Conservation (phyloP, 2,113 vertebrate species). For the Gasterosteus aculeatus region DNA sequence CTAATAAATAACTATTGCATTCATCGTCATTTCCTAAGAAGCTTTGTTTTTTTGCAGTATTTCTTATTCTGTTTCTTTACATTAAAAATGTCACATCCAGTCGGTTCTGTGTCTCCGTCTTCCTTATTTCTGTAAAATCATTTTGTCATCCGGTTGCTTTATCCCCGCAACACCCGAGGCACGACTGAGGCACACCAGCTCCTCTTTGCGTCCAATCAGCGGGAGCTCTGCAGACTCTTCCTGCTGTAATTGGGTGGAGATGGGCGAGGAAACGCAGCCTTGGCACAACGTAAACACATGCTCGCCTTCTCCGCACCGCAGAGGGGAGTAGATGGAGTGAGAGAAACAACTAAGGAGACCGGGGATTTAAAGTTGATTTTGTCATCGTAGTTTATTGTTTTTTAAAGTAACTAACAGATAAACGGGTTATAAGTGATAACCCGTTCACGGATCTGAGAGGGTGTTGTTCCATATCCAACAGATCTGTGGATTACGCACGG, state of each 20-base stretch:
- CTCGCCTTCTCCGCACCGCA: conserved; percentile 82
- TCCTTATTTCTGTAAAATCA: conserved; percentile 2
- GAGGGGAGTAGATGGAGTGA: conserved; percentile 80
- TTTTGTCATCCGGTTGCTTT: conserved; percentile 19
- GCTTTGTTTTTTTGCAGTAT: neutral
- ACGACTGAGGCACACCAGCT: conserved; percentile 76
- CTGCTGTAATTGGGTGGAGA: conserved; percentile 86
- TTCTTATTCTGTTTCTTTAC: neutral
- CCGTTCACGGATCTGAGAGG: conserved; percentile 17
- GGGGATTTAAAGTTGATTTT: conserved; percentile 15
- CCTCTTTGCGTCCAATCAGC: conserved; percentile 88
- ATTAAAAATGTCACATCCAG: neutral
- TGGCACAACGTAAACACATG: conserved; percentile 90
- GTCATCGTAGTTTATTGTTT: neutral
- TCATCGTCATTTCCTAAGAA: neutral
- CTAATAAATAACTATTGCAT: neutral
- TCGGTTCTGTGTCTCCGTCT: neutral
- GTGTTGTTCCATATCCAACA: conserved; percentile 4
- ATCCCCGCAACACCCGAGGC: conserved; percentile 41
- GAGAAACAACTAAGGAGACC: conserved; percentile 30
- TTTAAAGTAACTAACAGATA: conserved; percentile 7
- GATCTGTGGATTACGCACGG: conserved; percentile 67
- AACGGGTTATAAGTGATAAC: no score
- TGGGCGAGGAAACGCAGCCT: conserved; percentile 85
- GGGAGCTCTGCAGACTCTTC: conserved; percentile 79